Evolutionary conservation across 1,140 invertebrate genomes (phyloP), one percentile per base, ranked within the genome.

Genomic region (Trachelipus rathkii): DNA sequence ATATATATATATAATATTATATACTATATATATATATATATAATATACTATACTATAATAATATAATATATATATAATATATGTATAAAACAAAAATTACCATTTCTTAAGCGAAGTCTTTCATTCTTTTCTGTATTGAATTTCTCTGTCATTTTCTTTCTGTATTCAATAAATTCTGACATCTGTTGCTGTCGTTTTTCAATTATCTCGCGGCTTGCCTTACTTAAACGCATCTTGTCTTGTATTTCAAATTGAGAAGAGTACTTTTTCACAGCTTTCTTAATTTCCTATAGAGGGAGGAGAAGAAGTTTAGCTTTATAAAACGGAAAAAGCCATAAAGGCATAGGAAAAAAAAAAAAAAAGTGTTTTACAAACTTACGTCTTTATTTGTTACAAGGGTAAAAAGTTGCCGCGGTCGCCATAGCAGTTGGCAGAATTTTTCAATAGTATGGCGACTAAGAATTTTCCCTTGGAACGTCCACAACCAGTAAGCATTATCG

Each of bases 181-280:
- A 98, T 93, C 74, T 96, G 87, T 79, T 92, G 89, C 44, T 93
- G 91, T 19, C 97, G 90, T 85, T 98, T 97, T 79, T 98, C 96
- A 50, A 99, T 91, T 80, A 98, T 86, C 88, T 99, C 75, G 66
- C 77, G 69, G 43, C 73, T 73, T 0, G 96, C 96, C 82, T 96
- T 94, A 68, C 92, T 94, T 83, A 93, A 88, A 71, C 95, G 89
- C 88, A 96, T 91, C 74, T 94, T 91, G 87, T 99, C 97, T 85
- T 99, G 97, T 82, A 92, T 92, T 83, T 99, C 96, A 85, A 99
- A 99, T 85, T 95, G 91, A 7, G 92, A 90, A 75, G 94, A 95
- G 87, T 97, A 98, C 84, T 96, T 97, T 88, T 99, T 99, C 83
- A 99, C 88, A 85, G 97, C 98, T 88, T 98, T 98, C 85, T 95